Evolutionary conservation across 2,113 vertebrate genomes (phyloP), one percentile per base, ranked within the genome.

Genomic region (Gavia stellata): DNA sequence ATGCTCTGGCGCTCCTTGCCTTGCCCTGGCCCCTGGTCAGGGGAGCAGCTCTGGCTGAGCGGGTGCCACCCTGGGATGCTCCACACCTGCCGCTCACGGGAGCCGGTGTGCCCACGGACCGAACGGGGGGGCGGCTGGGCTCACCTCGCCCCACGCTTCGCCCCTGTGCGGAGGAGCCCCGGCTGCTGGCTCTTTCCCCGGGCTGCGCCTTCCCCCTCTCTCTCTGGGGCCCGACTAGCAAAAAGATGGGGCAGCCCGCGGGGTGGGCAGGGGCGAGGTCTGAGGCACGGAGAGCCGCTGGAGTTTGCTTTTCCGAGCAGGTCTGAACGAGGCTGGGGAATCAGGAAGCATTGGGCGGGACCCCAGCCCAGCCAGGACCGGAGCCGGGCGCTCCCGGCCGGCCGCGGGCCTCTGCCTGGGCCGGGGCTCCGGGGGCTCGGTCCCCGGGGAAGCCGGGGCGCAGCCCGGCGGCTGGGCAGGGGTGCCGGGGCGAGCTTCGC

Each of bases 101-200:
- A 34, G 9, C 44, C 25, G 25, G 34, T 10, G n/a, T 47, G 58
- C 45, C 59, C 45, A 8, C 0, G 2, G 23, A 34, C 40, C 36
- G 45, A 52, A 68, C 1, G 0, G 44, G 59, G 16, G 36, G 31
- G 58, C 49, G 47, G 29, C 42, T 1, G 2, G 73, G 36, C 42
- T 58, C 62, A 28, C 34, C 59, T 73, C 1, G 1, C 14, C 81
- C 31, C 2, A 3, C 0, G 3, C 36, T 72, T 16, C 16, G 21
- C 24, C 7, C 0, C 1, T 3, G 10, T 23, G 67, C 1, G 1
- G 23, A 53, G 29, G 21, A 72, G 50, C 29, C 29, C 34, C 52
- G 42, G 25, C 53, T 62, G 21, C 38, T 19, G 49, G 15, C 28
- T 36, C 40, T 8, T 31, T 18, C 36, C 23, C 42, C 8, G 20